A percentile compares a stretch with the other conserved stretches of the same genome.
Evolutionary conservation across 2,797 vertebrate species (phyloP).

Genomic region (Staurois parvus): DNA sequence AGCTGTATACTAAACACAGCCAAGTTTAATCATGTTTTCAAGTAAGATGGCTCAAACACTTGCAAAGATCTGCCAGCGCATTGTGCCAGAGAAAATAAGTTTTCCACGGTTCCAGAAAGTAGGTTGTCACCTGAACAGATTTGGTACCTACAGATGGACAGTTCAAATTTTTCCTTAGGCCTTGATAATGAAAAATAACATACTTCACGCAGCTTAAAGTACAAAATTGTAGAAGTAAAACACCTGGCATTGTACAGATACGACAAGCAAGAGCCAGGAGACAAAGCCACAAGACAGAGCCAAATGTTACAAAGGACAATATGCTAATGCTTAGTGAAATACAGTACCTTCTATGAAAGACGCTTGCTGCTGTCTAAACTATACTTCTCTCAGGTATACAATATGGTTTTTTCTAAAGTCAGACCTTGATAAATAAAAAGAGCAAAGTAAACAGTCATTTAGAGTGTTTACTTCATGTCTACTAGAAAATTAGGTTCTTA

Average conservation of each 20-base stretch:
- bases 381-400: too few relatives aligned
- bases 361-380: too few relatives aligned
- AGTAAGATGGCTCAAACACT: conserved; percentile 1
- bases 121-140: conserved; percentile 11
- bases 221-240: conserved; percentile 20
- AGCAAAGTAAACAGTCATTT: too few relatives aligned
- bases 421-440: neutral
- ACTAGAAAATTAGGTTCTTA: too few relatives aligned
- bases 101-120: neutral
- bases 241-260: conserved; percentile 28
- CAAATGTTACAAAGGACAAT: conserved; percentile 20
- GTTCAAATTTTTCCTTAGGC: conserved; percentile 27
- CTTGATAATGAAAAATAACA: conserved; percentile 33
- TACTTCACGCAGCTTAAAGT: conserved; percentile 16
- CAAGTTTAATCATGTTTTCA: conserved; percentile 17
- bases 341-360: too few relatives aligned
- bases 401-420: too few relatives aligned
- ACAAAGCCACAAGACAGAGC: conserved; percentile 15
- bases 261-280: conserved; percentile 25
- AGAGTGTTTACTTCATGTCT: too few relatives aligned
- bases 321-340: conserved; percentile 1
- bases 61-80: neutral
- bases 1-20: neutral
- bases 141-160: conserved; percentile 45
- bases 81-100: neutral